Percentiles rank a stretch among this genome's conserved stretches.
These are phyloP conservation scores for Leuciscus idus DNA, from an alignment of 2,113 vertebrate species.

Conservation along the genomic window DNA sequence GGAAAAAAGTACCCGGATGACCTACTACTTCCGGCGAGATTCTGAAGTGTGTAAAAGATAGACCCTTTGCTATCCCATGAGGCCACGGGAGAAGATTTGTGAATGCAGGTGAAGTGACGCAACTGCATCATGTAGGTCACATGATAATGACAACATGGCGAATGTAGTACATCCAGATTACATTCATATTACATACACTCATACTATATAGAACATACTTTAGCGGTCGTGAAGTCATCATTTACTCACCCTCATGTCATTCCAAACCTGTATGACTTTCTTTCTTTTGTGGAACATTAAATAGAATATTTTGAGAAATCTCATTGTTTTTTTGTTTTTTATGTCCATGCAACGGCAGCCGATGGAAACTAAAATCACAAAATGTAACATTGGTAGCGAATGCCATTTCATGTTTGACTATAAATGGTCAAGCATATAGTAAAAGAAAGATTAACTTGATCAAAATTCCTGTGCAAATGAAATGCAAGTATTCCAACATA, in stretches of 20 bases:
- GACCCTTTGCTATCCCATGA: too few relatives aligned
- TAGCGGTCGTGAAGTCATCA: too few relatives aligned
- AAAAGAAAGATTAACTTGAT: neutral
- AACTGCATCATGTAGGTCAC: too few relatives aligned
- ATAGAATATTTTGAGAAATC: neutral
- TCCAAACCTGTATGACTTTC: neutral
- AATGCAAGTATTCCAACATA: slow-evolving; percentile 21
- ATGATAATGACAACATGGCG: too few relatives aligned
- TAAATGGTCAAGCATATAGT: neutral
- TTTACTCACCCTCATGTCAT: neutral
- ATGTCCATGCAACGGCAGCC: neutral
- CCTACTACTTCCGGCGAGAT: too few relatives aligned
- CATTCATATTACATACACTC: too few relatives aligned
- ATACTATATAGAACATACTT: too few relatives aligned
- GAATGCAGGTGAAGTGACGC: too few relatives aligned
- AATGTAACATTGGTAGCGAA: neutral
- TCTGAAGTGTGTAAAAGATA: too few relatives aligned
- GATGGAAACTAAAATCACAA: neutral
- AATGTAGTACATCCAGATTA: too few relatives aligned
- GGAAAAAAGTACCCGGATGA: too few relatives aligned
- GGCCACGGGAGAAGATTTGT: too few relatives aligned
- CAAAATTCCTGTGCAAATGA: neutral
- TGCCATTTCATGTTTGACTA: neutral
- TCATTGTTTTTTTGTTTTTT: neutral
- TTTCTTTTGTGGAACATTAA: neutral